Conservation (phyloP, 2,797 vertebrate species). For the Peromyscus nudipes region DNA sequence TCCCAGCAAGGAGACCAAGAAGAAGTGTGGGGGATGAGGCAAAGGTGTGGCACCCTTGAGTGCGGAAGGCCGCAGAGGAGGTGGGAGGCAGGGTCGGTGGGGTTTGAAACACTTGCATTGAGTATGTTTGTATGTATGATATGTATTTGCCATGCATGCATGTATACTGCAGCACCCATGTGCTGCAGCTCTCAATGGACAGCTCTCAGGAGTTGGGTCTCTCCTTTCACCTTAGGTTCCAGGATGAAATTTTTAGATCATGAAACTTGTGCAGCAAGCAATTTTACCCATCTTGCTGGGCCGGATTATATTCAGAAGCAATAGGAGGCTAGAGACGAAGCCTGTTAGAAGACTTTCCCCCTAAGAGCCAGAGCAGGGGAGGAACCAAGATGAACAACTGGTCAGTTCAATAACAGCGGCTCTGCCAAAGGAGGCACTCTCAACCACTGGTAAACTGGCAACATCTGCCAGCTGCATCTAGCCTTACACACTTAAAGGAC, state of each 20-base stretch:
- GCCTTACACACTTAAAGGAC: background rate
- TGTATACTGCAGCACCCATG: background rate
- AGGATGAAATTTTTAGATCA: background rate
- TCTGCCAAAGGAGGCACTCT: background rate
- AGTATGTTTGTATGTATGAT: background rate
- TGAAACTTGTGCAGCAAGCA: background rate
- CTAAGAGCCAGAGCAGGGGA: background rate
- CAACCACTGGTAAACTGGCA: background rate
- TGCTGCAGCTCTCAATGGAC: background rate
- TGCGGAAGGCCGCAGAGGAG: background rate
- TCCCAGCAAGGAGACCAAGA: background rate
- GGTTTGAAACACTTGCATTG: background rate
- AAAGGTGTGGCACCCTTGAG: background rate
- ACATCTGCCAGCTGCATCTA: background rate
- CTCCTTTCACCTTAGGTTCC: background rate
- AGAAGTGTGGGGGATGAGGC: background rate
- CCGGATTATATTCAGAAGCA: background rate
- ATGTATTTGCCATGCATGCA: background rate
- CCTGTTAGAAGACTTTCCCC: background rate
- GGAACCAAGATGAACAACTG: background rate
- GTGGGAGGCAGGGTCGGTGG: background rate
- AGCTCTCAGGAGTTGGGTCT: background rate
- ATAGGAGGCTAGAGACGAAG: background rate
- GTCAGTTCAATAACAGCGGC: background rate
- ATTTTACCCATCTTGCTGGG: background rate